Evolutionary conservation across 2,113 vertebrate species (phyloP).

Genomic region (Bombycilla garrulus): DNA sequence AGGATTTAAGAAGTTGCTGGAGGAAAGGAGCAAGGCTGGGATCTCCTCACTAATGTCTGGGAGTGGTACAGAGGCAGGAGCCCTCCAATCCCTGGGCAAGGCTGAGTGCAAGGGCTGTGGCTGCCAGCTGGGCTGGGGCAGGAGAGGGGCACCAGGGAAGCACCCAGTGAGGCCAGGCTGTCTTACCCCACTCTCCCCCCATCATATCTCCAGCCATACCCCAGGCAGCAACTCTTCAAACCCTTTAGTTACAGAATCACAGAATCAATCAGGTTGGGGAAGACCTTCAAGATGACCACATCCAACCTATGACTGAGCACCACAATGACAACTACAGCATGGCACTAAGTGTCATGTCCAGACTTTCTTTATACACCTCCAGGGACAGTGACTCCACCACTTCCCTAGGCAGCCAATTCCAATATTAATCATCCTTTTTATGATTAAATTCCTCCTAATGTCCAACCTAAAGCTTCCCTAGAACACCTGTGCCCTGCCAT

Average conservation of each 20-base stretch:
- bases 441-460: neutral
- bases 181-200: neutral
- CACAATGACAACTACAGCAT: neutral
- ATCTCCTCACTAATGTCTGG: neutral
- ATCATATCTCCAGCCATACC: too few relatives aligned
- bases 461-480: neutral
- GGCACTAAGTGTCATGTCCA: neutral
- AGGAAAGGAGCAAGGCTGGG: neutral
- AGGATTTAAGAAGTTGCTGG: neutral
- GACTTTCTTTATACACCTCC: neutral
- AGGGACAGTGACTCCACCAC: neutral
- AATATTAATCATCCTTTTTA: neutral
- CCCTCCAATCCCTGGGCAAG: neutral
- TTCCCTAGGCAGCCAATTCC: neutral
- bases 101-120: too few relatives aligned
- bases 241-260: neutral
- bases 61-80: neutral
- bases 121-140: neutral
- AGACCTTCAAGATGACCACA: neutral
- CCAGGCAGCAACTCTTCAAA: neutral
- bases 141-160: accelerated
- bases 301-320: neutral
- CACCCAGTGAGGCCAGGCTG: accelerated
- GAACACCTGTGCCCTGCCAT: too few relatives aligned
- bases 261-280: neutral